Conservation (phyloP, 2,113 vertebrate species). For the Phycodurus eques region DNA sequence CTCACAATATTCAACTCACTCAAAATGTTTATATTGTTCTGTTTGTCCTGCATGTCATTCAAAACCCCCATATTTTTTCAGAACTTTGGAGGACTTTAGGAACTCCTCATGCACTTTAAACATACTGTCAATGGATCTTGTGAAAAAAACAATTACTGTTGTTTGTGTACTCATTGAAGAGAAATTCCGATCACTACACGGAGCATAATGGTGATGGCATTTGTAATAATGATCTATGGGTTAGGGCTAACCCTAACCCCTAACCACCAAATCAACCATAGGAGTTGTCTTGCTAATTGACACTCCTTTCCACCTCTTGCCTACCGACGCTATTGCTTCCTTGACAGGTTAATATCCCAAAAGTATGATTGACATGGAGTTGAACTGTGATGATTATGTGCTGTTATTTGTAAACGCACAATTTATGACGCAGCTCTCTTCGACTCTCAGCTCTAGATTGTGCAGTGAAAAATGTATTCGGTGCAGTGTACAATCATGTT, state of each 20-base stretch:
- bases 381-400: not conserved
- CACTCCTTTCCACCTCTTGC: not conserved
- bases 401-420: not conserved
- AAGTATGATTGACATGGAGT: not conserved
- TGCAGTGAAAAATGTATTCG: slow-evolving; percentile 35
- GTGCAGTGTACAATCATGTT: slow-evolving; percentile 54
- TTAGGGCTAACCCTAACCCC: no score
- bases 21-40: no score
- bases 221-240: not conserved
- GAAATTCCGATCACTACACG: no score
- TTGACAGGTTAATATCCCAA: not conserved
- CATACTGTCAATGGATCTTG: no score
- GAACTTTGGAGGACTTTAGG: no score
- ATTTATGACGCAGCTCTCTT: not conserved
- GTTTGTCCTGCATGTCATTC: no score
- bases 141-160: no score
- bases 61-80: no score
- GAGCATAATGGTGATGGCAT: no score
- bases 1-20: no score
- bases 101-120: no score
- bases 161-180: no score
- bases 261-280: not conserved
- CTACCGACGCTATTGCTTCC: not conserved
- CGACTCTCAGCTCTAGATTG: slow-evolving; percentile 45
- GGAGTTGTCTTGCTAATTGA: not conserved